These are phyloP conservation scores for Callinectes sapidus DNA, from an alignment of 2,888 invertebrate species.

Conservation along the genomic window DNA sequence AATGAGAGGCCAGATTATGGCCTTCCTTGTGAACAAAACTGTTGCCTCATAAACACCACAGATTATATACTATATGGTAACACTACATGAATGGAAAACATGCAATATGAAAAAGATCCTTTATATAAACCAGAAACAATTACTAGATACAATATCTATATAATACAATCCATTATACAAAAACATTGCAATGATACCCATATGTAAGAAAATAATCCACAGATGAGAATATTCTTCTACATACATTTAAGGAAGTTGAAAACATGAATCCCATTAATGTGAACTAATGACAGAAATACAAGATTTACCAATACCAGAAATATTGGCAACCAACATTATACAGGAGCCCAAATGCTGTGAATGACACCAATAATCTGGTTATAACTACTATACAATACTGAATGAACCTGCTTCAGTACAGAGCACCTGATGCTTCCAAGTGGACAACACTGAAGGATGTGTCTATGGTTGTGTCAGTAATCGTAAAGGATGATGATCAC, in stretches of 20 bases:
- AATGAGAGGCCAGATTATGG: background rate
- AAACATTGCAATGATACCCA: background rate
- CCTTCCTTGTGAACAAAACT: background rate
- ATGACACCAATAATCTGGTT: background rate
- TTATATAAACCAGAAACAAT: background rate
- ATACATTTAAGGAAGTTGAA: background rate
- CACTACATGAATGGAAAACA: background rate
- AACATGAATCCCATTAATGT: background rate
- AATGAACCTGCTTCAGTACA: background rate
- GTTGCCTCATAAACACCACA: background rate
- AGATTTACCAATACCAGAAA: background rate
- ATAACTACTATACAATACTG: background rate
- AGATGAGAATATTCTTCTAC: background rate
- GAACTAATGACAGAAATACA: background rate
- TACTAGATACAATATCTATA: slow-evolving; percentile 10
- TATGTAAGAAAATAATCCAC: background rate
- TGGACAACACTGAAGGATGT: background rate
- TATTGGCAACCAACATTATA: background rate
- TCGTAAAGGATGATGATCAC: background rate
- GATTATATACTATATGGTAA: background rate
- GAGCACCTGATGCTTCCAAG: background rate
- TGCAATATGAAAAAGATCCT: background rate
- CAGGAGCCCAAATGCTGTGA: background rate
- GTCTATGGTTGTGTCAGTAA: background rate
- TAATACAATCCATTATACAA: background rate